A percentile compares a stretch with the other conserved stretches of the same genome.
Conservation (phyloP, 1,140 invertebrate species). For the Diabrotica virgifera region DNA sequence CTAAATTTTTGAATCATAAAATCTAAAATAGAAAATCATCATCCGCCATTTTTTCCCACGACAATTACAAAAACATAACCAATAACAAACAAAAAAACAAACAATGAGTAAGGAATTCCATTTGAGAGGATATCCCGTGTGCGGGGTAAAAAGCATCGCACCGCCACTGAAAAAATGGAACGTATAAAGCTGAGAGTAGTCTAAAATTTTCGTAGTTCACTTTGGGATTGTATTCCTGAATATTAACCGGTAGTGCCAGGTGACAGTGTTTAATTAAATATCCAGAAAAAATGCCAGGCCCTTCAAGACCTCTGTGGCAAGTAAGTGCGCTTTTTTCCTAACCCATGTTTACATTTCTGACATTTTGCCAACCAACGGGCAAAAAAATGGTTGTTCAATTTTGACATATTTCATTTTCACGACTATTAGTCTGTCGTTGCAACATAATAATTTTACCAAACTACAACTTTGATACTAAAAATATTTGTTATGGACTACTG, state of each 20-base stretch:
- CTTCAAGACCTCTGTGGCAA: slow-evolving; percentile 47
- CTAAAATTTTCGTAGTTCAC: slow-evolving; percentile 38
- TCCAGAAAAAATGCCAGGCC: slow-evolving; percentile 43
- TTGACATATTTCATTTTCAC: not conserved
- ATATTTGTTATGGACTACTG: too few species aligned
- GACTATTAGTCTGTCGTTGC: too few species aligned
- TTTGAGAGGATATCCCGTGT: slow-evolving; percentile 29
- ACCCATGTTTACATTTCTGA: not conserved
- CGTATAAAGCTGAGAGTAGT: slow-evolving; percentile 38
- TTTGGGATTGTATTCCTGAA: slow-evolving; percentile 25
- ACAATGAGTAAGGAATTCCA: slow-evolving; percentile 29
- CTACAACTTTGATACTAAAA: too few species aligned
- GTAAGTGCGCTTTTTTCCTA: slow-evolving; percentile 32
- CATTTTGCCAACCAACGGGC: not conserved
- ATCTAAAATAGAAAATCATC: not conserved
- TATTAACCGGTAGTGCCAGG: slow-evolving; percentile 17
- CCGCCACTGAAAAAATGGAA: slow-evolving; percentile 41
- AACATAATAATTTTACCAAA: too few species aligned
- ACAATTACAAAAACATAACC: not conserved
- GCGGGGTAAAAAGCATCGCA: slow-evolving; percentile 22
- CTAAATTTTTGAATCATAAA: not conserved
- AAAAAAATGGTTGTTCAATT: not conserved
- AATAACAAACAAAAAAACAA: not conserved
- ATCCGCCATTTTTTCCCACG: not conserved
- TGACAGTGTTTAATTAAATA: slow-evolving; percentile 18